A percentile compares a stretch with the other conserved stretches of the same genome.
These are phyloP conservation scores for Hycleus cichorii DNA, from an alignment of 1,140 invertebrate species.

Conservation along the genomic window DNA sequence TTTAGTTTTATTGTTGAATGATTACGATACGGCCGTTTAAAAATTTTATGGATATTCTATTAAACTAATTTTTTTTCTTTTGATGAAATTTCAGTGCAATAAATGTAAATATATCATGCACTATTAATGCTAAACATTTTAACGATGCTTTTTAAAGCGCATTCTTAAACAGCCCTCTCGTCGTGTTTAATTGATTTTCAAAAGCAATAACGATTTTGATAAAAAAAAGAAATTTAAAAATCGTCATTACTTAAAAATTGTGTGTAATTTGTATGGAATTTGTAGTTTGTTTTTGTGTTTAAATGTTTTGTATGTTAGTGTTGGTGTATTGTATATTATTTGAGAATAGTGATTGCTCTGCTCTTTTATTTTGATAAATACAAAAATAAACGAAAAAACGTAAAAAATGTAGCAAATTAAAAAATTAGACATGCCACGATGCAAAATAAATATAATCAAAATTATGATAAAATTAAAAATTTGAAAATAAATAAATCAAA, in stretches of 20 bases:
- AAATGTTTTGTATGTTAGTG: conserved; percentile 13
- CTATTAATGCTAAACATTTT: conserved; percentile 6
- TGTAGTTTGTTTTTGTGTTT: not conserved
- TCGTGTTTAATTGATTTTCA: conserved; percentile 5
- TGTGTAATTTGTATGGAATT: too few species aligned
- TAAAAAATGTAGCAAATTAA: conserved; percentile 30
- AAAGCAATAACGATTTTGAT: conserved; percentile 10
- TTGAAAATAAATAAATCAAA: conserved; percentile 21
- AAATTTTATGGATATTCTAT: too few species aligned
- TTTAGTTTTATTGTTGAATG: too few species aligned
- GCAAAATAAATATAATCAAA: conserved; percentile 28
- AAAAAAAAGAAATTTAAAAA: conserved; percentile 1
- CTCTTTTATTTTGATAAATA: conserved; percentile 24
- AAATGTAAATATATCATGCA: conserved; percentile 8
- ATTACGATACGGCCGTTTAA: too few species aligned
- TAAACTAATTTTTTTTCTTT: too few species aligned
- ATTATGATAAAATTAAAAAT: conserved; percentile 10
- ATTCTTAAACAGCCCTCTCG: conserved; percentile 23
- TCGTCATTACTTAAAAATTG: not conserved
- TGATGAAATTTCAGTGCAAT: not conserved
- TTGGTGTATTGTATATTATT: conserved; percentile 21
- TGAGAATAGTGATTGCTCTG: conserved; percentile 34
- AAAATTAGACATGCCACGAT: conserved; percentile 34
- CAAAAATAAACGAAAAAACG: conserved; percentile 23
- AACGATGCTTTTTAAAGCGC: conserved; percentile 4